A percentile compares a stretch with the other conserved stretches of the same genome.
Evolutionary conservation across 1,140 invertebrate species (phyloP).

Genomic region (Drosophila hydei): DNA sequence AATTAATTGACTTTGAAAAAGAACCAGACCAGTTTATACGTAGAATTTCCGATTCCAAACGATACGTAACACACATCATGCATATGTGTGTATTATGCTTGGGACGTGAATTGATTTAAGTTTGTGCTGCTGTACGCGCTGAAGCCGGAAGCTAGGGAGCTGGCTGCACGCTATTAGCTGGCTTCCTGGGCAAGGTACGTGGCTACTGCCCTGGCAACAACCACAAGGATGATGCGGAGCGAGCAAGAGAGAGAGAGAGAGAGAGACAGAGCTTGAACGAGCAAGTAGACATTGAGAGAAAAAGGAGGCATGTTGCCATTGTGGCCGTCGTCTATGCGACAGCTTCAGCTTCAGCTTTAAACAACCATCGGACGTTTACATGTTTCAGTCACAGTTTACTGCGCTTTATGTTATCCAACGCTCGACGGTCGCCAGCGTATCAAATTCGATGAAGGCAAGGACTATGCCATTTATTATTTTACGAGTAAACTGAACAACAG

Average conservation of each 20-base stretch:
- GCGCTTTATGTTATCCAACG: constrained; percentile 56
- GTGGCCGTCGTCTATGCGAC: constrained; percentile 20
- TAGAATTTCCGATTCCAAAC: constrained; percentile 55
- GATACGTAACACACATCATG: constrained; percentile 28
- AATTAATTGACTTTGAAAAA: constrained; percentile 51
- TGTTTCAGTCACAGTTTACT: constrained; percentile 60
- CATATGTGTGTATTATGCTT: constrained; percentile 16
- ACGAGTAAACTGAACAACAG: constrained; percentile 58
- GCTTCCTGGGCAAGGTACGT: constrained; percentile 49
- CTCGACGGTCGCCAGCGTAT: constrained; percentile 43
- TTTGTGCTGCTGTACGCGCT: constrained; percentile 13
- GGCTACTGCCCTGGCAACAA: constrained; percentile 42
- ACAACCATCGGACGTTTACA: constrained; percentile 51
- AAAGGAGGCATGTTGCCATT: constrained; percentile 6
- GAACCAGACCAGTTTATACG: neutral
- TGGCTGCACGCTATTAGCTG: constrained; percentile 54
- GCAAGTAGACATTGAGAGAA: no score
- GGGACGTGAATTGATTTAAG: constrained; percentile 76
- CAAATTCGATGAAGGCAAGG: constrained; percentile 68
- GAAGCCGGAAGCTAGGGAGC: constrained; percentile 30
- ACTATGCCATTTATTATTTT: constrained; percentile 77
- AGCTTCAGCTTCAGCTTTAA: constrained; percentile 61
- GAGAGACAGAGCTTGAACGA: neutral
- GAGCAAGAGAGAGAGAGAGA: neutral
- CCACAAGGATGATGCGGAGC: neutral